Percentiles rank a stretch among this genome's conserved stretches.
These are phyloP conservation scores for Staurois parvus DNA, from an alignment of 2,797 vertebrate genomes.

Conservation along the genomic window DNA sequence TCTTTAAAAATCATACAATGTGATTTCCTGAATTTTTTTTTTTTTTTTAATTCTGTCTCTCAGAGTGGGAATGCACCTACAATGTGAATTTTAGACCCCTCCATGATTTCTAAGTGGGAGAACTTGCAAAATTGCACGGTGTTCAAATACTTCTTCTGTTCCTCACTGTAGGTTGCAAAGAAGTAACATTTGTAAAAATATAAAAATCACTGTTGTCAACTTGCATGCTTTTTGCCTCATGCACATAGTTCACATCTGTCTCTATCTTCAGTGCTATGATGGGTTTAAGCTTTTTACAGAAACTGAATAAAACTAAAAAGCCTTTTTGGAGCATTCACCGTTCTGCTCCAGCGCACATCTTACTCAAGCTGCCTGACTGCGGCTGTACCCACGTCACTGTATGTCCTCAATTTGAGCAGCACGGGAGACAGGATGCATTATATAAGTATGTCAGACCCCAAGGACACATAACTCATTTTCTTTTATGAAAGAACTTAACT, in stretches of 20 bases:
- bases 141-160: too few species aligned
- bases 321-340: conserved; percentile 47
- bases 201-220: conserved; percentile 26
- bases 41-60: too few species aligned
- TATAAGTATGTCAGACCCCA: conserved; percentile 62
- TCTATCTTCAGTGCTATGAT: not conserved
- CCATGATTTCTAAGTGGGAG: too few species aligned
- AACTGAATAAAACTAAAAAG: conserved; percentile 49
- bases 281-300: conserved; percentile 33
- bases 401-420: conserved; percentile 49
- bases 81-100: too few species aligned
- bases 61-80: too few species aligned
- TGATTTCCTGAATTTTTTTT: too few species aligned
- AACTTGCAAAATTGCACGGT: too few species aligned
- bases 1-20: too few species aligned
- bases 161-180: conserved; percentile 21
- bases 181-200: not conserved
- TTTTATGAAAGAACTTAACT: conserved; percentile 53
- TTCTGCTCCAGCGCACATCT: conserved; percentile 54
- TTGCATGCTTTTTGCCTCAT: not conserved
- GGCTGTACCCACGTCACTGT: conserved; percentile 46
- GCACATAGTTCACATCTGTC: not conserved
- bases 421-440: conserved; percentile 53
- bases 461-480: conserved; percentile 60
- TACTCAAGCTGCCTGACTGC: conserved; percentile 45